phyloP scores from a whole-genome alignment of 2,888 invertebrate species.

The Agrochola circellaris region DNA sequence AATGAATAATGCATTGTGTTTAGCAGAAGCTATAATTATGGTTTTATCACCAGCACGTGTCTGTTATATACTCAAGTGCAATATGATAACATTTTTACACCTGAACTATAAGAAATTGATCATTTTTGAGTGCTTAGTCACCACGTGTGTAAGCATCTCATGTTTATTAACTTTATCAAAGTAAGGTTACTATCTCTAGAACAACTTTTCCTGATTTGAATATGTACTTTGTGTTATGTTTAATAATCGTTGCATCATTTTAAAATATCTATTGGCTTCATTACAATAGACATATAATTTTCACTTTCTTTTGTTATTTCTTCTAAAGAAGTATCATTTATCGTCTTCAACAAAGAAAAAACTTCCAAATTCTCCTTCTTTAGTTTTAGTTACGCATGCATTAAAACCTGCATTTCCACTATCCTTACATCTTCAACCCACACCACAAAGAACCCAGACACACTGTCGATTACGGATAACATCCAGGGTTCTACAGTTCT shows the following conservation, averaged over 20 bases:
- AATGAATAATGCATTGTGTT: conserved; percentile 52
- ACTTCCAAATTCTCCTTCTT: not conserved
- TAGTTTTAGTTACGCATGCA: not conserved
- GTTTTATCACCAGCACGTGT: conserved; percentile 49
- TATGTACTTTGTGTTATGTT: conserved; percentile 2
- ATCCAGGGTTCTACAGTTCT: conserved; percentile 52
- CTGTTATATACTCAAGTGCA: conserved; percentile 43
- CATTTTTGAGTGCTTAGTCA: conserved; percentile 23
- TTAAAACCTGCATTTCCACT: not conserved
- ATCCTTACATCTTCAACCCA: not conserved
- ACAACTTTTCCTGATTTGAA: conserved; percentile 30
- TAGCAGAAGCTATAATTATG: conserved; percentile 38
- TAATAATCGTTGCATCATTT: conserved; percentile 6
- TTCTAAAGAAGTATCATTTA: not conserved
- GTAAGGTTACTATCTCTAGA: conserved; percentile 7
- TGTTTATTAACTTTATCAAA: conserved; percentile 28
- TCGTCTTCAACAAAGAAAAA: not conserved
- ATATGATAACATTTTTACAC: conserved; percentile 19
- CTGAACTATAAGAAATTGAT: conserved; percentile 28
- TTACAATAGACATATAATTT: not conserved
- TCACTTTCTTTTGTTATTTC: not conserved
- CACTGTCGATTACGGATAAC: conserved; percentile 30
- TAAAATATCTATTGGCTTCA: not conserved
- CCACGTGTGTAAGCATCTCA: conserved; percentile 25
- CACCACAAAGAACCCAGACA: conserved; percentile 13